Evolutionary conservation across 2,797 vertebrate species (phyloP).

Genomic region (Sphaeramia orbicularis): DNA sequence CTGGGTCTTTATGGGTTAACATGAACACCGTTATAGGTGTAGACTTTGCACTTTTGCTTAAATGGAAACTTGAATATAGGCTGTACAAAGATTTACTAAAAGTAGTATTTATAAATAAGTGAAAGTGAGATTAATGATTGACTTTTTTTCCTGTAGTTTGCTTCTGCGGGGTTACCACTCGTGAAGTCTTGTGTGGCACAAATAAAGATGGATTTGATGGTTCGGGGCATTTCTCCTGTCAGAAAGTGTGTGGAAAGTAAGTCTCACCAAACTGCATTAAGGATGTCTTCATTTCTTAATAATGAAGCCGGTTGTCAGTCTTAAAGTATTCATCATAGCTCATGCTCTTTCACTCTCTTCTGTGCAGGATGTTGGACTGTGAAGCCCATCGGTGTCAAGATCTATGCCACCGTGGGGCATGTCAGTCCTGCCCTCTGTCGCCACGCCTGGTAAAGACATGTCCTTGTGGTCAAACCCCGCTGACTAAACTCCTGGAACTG

Average conservation of each 20-base stretch:
- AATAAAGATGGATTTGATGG: slow-evolving; percentile 89
- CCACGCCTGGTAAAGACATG: slow-evolving; percentile 90
- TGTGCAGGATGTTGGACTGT: slow-evolving; percentile 91
- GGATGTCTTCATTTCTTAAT: not conserved
- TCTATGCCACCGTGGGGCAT: slow-evolving; percentile 90
- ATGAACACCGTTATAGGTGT: no score
- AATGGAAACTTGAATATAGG: no score
- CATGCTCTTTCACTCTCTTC: not conserved
- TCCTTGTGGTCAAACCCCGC: slow-evolving; percentile 93
- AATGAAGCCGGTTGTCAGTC: not conserved
- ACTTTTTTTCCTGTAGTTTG: slow-evolving; percentile 83
- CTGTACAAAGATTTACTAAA: no score
- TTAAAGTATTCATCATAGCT: not conserved
- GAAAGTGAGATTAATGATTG: not conserved
- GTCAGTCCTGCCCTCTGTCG: slow-evolving; percentile 90
- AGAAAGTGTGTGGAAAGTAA: slow-evolving; percentile 94
- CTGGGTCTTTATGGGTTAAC: no score
- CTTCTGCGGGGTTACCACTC: slow-evolving; percentile 89
- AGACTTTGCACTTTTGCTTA: no score
- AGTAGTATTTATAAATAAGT: no score
- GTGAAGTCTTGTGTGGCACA: slow-evolving; percentile 91
- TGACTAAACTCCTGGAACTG: slow-evolving; percentile 92
- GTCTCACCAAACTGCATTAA: slow-evolving; percentile 35
- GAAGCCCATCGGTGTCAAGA: slow-evolving; percentile 91
- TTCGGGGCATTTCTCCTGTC: slow-evolving; percentile 92